Base-by-base conservation (phyloP, 2,888 invertebrate genomes). In the Hirtodrosophila alboralis region DNA sequence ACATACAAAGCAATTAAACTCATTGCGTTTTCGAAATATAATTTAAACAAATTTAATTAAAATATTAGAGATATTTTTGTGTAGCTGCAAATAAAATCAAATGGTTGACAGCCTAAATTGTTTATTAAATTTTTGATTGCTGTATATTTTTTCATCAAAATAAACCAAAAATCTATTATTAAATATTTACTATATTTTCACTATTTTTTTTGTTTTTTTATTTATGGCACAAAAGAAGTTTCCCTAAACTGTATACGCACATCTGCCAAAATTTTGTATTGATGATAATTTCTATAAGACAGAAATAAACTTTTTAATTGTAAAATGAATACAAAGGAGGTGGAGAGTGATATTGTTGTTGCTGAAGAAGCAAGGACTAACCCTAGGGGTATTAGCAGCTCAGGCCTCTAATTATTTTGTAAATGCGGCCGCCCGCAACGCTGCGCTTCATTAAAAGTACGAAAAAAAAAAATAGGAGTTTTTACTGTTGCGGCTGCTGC, bases 381-480 rank as follows among this genome's bases (percentile, higher is more conserved):
- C 49, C 60, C 38, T 33, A 7, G 13, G 49, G 65, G 53, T 54
- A 64, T 49, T 52, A 36, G 12, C 54, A 23, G 36, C 49, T 7
- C 53, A 54, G 52, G 36, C 40, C 54, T 68, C 64, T 72, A 72
- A 72, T 72, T 72, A 68, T 72, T 64, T 60, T 53, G 68, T 64
- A 68, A 72, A 63, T 61, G 72, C 56, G 72, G 63, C 57, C 51
- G 70, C 65, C 60, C 70, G 60, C 70, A 70, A 62, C 33, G 69
- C 58, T 44, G 63, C 61, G 80, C 76, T 59, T 76, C 84, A 76
- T 84, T 76, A 75, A 75, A 76, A 84, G 30, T 18, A 18, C n/a
- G n/a, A 26, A 10, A 18, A 13, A 23, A 18, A 10, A 49, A 14
- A 52, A 38, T 38, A n/a, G 41, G 16, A 26, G 36, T 49, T 48